Evolutionary conservation across 2,888 invertebrate genomes (phyloP).

Genomic region (Chouioia cunea): DNA sequence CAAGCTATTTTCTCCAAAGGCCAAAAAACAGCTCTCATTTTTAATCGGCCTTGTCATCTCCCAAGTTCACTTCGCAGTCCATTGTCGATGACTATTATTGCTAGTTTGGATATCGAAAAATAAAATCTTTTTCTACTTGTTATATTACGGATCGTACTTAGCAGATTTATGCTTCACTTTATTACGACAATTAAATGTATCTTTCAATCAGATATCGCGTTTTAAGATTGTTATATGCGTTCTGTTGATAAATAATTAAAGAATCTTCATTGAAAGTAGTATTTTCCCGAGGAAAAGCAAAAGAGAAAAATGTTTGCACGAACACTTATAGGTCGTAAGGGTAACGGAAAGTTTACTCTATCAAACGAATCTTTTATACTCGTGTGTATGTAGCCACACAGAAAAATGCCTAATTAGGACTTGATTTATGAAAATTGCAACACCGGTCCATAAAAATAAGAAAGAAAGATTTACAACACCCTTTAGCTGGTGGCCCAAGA

Average conservation of each 20-base stretch:
- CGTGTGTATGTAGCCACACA: background rate
- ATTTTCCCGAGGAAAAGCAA: background rate
- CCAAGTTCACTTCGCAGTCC: background rate
- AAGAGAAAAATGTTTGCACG: background rate
- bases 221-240: no score
- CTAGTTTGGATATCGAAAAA: no score
- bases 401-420: slow-evolving; percentile 37
- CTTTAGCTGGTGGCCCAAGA: background rate
- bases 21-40: background rate
- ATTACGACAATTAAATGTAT: no score
- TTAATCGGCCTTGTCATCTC: slow-evolving; percentile 1
- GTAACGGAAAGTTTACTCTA: slow-evolving; percentile 26
- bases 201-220: no score
- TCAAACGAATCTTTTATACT: slow-evolving; percentile 26
- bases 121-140: no score
- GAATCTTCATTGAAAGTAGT: background rate
- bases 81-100: slow-evolving; percentile 27
- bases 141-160: no score
- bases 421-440: slow-evolving; percentile 36
- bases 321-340: slow-evolving; percentile 16
- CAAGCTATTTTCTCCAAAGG: background rate
- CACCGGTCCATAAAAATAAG: background rate
- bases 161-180: no score
- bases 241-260: no score
- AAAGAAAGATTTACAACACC: slow-evolving; percentile 24